Percentiles rank a stretch among this genome's conserved stretches.
Conservation (phyloP, 2,888 invertebrate species). For the Standfussiana lucernea region DNA sequence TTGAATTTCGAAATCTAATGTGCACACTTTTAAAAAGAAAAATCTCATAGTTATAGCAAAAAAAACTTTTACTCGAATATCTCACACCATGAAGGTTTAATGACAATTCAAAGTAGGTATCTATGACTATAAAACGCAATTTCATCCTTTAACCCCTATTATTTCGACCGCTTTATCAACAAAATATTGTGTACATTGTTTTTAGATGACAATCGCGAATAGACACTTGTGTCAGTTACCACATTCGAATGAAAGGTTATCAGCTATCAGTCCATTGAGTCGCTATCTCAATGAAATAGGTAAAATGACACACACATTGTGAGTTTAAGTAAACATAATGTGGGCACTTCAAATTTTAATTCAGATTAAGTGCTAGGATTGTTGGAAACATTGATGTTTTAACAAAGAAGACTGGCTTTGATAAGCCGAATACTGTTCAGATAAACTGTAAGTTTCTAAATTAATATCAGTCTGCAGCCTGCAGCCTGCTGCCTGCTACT, state of each 20-base stretch:
- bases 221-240: slow-evolving; percentile 24
- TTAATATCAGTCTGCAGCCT: background rate
- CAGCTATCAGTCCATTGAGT: slow-evolving; percentile 26
- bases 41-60: too few relatives aligned
- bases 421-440: background rate
- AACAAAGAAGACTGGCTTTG: background rate
- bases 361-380: slow-evolving; percentile 18
- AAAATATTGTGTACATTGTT: slow-evolving; percentile 2
- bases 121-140: too few relatives aligned
- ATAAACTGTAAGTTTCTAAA: background rate
- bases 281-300: slow-evolving; percentile 31
- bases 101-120: too few relatives aligned
- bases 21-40: too few relatives aligned
- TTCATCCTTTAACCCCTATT: too few relatives aligned
- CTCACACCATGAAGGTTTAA: too few relatives aligned
- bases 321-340: slow-evolving; percentile 10
- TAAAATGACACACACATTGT: background rate
- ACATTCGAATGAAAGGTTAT: slow-evolving; percentile 46
- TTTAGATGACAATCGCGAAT: slow-evolving; percentile 21
- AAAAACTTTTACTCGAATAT: too few relatives aligned
- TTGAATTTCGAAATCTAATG: too few relatives aligned
- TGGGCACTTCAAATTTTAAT: slow-evolving; percentile 14
- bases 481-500: background rate
- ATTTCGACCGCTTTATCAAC: background rate
- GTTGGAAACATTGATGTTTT: background rate